A percentile compares a stretch with the other conserved stretches of the same genome.
Conservation (phyloP, 2,797 vertebrate genomes). For the Chelon auratus region DNA sequence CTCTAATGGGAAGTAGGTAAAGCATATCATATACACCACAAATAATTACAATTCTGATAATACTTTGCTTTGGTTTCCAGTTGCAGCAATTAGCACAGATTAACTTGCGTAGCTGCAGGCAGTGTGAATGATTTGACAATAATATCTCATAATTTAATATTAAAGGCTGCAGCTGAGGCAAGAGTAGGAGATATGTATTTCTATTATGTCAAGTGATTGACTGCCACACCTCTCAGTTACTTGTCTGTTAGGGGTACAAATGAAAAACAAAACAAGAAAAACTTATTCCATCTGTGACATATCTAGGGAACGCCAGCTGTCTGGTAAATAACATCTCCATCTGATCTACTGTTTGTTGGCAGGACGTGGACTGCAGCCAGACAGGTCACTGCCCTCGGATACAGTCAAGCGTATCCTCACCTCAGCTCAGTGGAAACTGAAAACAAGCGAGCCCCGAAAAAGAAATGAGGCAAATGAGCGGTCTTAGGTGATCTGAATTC, state of each 20-base stretch:
- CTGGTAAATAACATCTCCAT: conserved; percentile 68
- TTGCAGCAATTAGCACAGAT: conserved; percentile 60
- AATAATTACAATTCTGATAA: conserved; percentile 50
- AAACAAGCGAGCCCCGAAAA: conserved; percentile 39
- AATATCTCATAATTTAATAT: conserved; percentile 59
- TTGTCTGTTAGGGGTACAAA: conserved; percentile 18
- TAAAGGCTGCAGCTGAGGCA: conserved; percentile 53
- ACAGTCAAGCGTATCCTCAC: conserved; percentile 38
- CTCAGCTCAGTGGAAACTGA: conserved; percentile 28
- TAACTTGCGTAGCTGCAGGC: conserved; percentile 54
- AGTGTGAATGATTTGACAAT: conserved; percentile 52
- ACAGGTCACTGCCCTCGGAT: conserved; percentile 42
- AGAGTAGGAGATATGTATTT: conserved; percentile 37
- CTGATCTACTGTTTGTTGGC: conserved; percentile 47
- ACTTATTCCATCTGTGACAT: conserved; percentile 30
- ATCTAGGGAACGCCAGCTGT: conserved; percentile 43
- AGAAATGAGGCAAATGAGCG: conserved; percentile 25
- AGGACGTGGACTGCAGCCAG: conserved; percentile 29
- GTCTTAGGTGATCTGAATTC: conserved; percentile 42
- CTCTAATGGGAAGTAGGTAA: background rate
- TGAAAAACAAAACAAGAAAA: conserved; percentile 17
- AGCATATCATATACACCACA: background rate
- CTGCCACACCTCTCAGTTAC: conserved; percentile 6
- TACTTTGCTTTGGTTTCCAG: conserved; percentile 51
- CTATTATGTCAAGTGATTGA: background rate